Conservation (phyloP, 2,888 invertebrate species). For the Caenorhabditis panamensis region DNA sequence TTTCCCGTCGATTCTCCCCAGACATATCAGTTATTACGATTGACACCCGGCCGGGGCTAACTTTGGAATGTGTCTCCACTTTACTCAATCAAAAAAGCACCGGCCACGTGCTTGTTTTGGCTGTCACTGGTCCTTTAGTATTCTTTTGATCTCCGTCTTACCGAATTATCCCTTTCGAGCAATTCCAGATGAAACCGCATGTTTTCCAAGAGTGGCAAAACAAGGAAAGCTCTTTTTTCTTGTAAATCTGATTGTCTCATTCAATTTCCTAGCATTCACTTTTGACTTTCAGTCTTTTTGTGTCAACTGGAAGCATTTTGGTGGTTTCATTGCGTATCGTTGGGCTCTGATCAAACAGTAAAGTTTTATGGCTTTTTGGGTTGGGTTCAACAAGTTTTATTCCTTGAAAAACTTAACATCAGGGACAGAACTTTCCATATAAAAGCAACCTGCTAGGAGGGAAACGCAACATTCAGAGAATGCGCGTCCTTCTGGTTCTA, state of each 20-base stretch:
- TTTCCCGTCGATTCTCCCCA: background rate
- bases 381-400: too few species aligned
- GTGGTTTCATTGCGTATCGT: too few species aligned
- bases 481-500: background rate
- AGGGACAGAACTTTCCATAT: background rate
- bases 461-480: background rate
- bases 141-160: constrained; percentile 2
- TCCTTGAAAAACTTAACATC: background rate
- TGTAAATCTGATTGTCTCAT: background rate
- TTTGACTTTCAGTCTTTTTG: background rate
- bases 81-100: background rate
- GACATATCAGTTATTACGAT: constrained; percentile 2
- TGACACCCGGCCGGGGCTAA: too few species aligned
- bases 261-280: background rate
- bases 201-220: background rate
- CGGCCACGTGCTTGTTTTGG: constrained; percentile 3
- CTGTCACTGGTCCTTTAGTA: background rate
- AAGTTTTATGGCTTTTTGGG: background rate
- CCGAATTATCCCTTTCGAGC: background rate
- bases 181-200: background rate
- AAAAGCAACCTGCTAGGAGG: background rate
- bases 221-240: background rate
- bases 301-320: background rate
- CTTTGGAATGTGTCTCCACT: background rate
- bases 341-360: too few species aligned